A percentile compares a stretch with the other conserved stretches of the same genome.
phyloP scores from a whole-genome alignment of 1,140 invertebrate genomes.

The Brachionus koreanus region DNA sequence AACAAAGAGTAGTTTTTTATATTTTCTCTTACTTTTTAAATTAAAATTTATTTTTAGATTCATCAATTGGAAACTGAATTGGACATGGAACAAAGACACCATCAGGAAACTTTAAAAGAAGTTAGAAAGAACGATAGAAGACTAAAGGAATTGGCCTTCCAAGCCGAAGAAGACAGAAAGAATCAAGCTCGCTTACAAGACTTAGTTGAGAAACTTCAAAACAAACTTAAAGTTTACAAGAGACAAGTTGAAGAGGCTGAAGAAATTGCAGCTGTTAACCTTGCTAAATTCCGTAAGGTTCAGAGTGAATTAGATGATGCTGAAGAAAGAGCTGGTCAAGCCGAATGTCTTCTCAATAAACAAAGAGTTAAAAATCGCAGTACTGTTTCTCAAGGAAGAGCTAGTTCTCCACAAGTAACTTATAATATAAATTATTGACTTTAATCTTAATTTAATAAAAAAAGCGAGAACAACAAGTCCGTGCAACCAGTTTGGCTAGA shows the following conservation, averaged over 20 bases:
- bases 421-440: not conserved
- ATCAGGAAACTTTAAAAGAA: conserved; percentile 68
- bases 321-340: conserved; percentile 92
- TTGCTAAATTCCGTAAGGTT: conserved; percentile 98
- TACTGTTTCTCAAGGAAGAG: conserved; percentile 56
- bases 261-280: conserved; percentile 94
- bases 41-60: conserved; percentile 48
- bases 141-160: conserved; percentile 74
- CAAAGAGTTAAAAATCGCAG: conserved; percentile 91
- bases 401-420: not conserved
- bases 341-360: conserved; percentile 94
- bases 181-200: conserved; percentile 96
- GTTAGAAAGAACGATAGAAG: conserved; percentile 74
- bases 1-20: conserved; percentile 57
- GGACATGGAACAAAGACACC: conserved; percentile 93
- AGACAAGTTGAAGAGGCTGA: conserved; percentile 98
- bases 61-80: conserved; percentile 89
- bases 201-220: conserved; percentile 95
- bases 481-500: not conserved
- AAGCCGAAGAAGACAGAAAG: conserved; percentile 92
- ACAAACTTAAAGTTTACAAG: conserved; percentile 99
- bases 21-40: not conserved
- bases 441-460: not conserved
- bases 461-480: not conserved
- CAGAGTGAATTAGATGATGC: conserved; percentile 69